Conservation (phyloP, 2,888 invertebrate genomes). For the Alloplasta piceator region DNA sequence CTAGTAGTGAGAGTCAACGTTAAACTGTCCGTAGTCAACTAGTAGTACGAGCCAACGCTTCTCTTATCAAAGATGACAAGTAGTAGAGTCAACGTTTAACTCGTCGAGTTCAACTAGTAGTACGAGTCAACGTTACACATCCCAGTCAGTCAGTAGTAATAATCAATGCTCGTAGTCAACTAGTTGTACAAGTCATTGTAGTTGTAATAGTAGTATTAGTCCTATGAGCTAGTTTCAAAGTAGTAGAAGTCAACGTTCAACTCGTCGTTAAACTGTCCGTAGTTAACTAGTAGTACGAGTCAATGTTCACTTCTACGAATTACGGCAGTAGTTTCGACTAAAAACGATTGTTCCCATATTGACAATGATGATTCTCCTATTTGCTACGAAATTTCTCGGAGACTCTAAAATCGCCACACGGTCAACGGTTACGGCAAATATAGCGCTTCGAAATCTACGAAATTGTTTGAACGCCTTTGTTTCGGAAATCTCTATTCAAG, state of each 20-base stretch:
- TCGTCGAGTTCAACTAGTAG: not conserved
- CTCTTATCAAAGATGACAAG: not conserved
- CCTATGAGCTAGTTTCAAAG: not conserved
- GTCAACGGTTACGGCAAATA: conserved; percentile 35
- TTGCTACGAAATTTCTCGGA: conserved; percentile 5
- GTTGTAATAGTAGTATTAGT: too few relatives aligned
- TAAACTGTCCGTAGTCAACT: not conserved
- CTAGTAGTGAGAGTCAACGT: not conserved
- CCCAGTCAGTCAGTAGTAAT: conserved; percentile 13
- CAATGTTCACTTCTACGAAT: conserved; percentile 24
- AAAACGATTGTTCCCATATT: conserved; percentile 17
- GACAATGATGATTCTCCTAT: conserved; percentile 34
- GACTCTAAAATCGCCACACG: conserved; percentile 40
- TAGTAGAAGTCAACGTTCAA: conserved; percentile 22
- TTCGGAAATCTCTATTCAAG: conserved; percentile 57
- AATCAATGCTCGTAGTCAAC: not conserved
- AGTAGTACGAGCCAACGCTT: conserved; percentile 23
- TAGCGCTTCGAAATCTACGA: conserved; percentile 54
- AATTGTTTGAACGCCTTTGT: conserved; percentile 62
- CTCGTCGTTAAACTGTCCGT: not conserved
- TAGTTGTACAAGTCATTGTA: not conserved
- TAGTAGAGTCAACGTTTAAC: conserved; percentile 18
- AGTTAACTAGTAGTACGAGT: conserved; percentile 14
- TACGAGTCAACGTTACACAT: not conserved
- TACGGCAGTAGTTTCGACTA: conserved; percentile 13